These are phyloP conservation scores for Diprion similis DNA, from an alignment of 1,140 invertebrate genomes.

Conservation along the genomic window DNA sequence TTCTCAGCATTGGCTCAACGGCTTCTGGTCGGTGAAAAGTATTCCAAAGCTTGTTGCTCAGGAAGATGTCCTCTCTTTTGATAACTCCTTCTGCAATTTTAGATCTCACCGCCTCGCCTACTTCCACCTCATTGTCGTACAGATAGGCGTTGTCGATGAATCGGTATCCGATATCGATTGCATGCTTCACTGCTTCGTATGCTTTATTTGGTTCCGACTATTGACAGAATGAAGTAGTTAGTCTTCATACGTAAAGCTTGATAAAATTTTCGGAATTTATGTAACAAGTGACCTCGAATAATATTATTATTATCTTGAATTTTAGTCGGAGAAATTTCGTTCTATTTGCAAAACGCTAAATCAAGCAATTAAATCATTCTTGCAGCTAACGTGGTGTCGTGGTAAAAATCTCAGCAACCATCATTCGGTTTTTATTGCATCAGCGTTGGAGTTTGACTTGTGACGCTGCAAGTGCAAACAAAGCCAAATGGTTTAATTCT, in stretches of 20 bases:
- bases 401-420: no score
- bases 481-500: no score
- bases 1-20: constrained; percentile 52
- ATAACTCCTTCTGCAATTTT: constrained; percentile 74
- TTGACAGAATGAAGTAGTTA: neutral
- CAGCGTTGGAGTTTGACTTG: no score
- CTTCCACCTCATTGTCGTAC: constrained; percentile 81
- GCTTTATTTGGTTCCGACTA: constrained; percentile 61
- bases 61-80: constrained; percentile 81
- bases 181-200: constrained; percentile 70
- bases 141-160: constrained; percentile 84
- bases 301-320: neutral
- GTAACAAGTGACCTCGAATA: neutral
- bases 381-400: no score
- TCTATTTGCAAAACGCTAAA: neutral
- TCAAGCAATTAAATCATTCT: no score
- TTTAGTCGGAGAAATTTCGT: neutral
- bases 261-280: neutral
- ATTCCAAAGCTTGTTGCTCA: constrained; percentile 64
- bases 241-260: neutral
- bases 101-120: constrained; percentile 74
- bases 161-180: constrained; percentile 82
- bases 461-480: no score
- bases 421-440: no score
- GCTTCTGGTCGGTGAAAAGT: constrained; percentile 46